Percentiles rank a stretch among this genome's conserved stretches.
Conservation (phyloP, 2,888 invertebrate genomes). For the Alsophila aescularia region DNA sequence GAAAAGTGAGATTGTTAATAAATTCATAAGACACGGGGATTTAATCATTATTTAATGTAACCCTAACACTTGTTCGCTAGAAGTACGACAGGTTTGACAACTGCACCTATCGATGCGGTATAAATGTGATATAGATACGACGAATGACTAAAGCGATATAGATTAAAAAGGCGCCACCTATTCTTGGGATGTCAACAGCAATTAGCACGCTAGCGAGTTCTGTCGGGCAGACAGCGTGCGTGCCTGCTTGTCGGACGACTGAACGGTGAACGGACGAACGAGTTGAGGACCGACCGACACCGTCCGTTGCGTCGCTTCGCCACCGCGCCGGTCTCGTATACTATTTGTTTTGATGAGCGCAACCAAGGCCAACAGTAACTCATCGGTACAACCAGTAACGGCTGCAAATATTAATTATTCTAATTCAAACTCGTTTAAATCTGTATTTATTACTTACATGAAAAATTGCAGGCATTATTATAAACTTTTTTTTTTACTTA, state of each 20-base stretch:
- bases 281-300: too few species aligned
- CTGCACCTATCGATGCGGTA: too few species aligned
- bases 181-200: background rate
- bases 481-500: too few species aligned
- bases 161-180: conserved; percentile 6
- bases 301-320: too few species aligned
- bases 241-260: conserved; percentile 4
- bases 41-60: background rate
- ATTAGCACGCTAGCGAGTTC: background rate
- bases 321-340: background rate
- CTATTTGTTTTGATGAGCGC: background rate
- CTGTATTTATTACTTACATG: too few species aligned
- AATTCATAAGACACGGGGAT: background rate
- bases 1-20: background rate
- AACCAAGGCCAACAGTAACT: background rate
- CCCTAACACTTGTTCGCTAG: background rate
- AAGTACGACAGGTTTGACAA: conserved; percentile 1
- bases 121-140: too few species aligned
- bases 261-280: too few species aligned
- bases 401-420: too few species aligned
- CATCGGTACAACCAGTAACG: background rate
- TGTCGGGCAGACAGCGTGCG: conserved; percentile 12
- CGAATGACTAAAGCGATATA: background rate
- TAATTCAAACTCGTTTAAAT: too few species aligned
- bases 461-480: too few species aligned